Evolutionary conservation across 2,888 invertebrate genomes (phyloP), one percentile per base, ranked within the genome.

Genomic region (Chrysopilus asiliformis): DNA sequence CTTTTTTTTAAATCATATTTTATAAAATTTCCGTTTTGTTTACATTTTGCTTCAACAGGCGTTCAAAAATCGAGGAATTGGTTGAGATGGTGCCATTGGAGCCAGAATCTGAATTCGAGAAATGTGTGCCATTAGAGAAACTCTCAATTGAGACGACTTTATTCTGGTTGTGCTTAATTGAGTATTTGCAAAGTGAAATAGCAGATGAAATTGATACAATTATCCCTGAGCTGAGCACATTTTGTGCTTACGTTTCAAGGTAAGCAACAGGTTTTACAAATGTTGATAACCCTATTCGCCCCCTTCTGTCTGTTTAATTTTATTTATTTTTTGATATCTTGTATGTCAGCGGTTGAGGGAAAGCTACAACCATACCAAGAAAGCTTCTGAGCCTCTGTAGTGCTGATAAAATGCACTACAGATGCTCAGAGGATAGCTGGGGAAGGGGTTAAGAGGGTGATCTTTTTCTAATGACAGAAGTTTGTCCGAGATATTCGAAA

Each of bases 161-260:
- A 26, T 78, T 73, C 49, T 82, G 80, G 80, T 65, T 70, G 30
- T 68, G 67, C 45, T 58, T 77, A 17, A 65, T 71, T 29, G 60
- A 69, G 41, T 66, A 69, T 55, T 51, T 64, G 3, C 58, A 60
- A 40, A 37, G 41, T 6, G 49, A 52, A 15, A 48, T 51, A 40
- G 54, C 57, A 2, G 56, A 57, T 25, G 59, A 61, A 38, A 42
- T 52, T 17, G 59, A 63, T 34, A 38, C 47, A 8, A 47, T 60
- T 18, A 46, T 62, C 30, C 89, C 89, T 0, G 84, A 84, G 49
- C 57, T 84, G 35, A 71, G 79, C 2, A 68, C 70, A 15, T 79
- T 85, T 45, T 80, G 79, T 45, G 66, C 68, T 17, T 87, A 85
- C 55, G 72, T 87, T 9, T 67, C 73, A 48, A 69, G 71, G 72